Percentiles rank a stretch among this genome's conserved stretches.
Evolutionary conservation across 2,113 vertebrate genomes (phyloP).

Genomic region (Elephantulus edwardii): DNA sequence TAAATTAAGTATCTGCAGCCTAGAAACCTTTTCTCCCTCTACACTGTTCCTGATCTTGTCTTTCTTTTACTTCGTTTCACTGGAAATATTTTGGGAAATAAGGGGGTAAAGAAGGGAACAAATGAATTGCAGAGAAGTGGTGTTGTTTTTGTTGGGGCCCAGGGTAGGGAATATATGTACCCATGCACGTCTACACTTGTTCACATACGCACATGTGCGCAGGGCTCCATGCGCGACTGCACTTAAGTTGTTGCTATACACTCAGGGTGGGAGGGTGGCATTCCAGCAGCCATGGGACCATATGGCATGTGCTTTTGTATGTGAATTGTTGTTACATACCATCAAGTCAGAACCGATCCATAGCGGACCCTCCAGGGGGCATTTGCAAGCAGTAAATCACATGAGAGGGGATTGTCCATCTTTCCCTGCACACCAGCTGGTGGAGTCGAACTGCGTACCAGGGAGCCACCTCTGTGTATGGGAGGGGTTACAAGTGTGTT

Average conservation of each 20-base stretch:
- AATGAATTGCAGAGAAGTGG: neutral
- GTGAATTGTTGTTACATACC: too few species aligned
- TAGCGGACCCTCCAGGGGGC: too few species aligned
- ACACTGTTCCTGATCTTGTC: neutral
- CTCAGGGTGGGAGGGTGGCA: neutral
- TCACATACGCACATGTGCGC: accelerated
- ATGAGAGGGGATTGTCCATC: too few species aligned
- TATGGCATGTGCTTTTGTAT: too few species aligned
- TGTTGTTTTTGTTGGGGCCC: neutral
- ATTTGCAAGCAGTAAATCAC: too few species aligned
- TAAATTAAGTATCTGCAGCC: neutral
- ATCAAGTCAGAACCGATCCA: too few species aligned
- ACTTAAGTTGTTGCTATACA: accelerated
- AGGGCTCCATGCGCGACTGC: accelerated
- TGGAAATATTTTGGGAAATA: neutral
- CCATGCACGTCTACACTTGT: accelerated
- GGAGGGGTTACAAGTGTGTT: neutral
- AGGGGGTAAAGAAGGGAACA: neutral
- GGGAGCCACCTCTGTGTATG: neutral
- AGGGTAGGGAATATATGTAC: neutral
- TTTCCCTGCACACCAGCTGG: too few species aligned
- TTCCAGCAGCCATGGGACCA: neutral
- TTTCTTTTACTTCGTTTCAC: neutral
- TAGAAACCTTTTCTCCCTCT: neutral
- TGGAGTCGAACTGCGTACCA: too few species aligned